These are phyloP conservation scores for Pantherophis alleghaniensis DNA, from an alignment of 2,797 vertebrate species.

Conservation along the genomic window DNA sequence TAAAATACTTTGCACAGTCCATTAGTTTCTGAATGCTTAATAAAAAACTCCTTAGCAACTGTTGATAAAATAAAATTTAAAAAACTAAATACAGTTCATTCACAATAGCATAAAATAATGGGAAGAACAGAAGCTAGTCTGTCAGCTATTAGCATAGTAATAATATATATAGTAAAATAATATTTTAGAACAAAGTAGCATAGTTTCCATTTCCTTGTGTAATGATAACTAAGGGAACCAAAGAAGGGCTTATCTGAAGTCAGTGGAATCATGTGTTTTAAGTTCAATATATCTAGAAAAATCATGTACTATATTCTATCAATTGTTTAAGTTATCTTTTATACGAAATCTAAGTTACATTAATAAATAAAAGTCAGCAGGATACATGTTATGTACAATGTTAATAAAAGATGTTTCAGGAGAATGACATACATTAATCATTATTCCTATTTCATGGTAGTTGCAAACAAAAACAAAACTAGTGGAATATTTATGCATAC, in stretches of 20 bases:
- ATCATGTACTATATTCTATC: not conserved
- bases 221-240: not conserved
- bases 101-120: not conserved
- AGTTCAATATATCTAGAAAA: not conserved
- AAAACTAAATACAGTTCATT: not conserved
- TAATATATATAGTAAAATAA: not conserved
- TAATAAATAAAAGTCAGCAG: not conserved
- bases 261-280: slow-evolving; percentile 20
- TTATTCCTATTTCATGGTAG: not conserved
- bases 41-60: not conserved
- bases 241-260: slow-evolving; percentile 17
- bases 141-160: not conserved
- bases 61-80: not conserved
- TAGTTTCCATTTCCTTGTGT: not conserved
- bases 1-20: not conserved
- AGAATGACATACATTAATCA: not conserved
- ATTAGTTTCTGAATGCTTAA: not conserved
- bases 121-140: not conserved
- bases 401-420: not conserved
- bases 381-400: not conserved
- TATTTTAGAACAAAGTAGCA: not conserved
- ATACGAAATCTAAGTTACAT: not conserved
- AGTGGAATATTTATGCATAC: not conserved
- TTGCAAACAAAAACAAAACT: not conserved
- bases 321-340: not conserved